Percentiles rank a stretch among this genome's conserved stretches.
phyloP scores from a whole-genome alignment of 2,113 vertebrate species.

The Zootoca vivipara region DNA sequence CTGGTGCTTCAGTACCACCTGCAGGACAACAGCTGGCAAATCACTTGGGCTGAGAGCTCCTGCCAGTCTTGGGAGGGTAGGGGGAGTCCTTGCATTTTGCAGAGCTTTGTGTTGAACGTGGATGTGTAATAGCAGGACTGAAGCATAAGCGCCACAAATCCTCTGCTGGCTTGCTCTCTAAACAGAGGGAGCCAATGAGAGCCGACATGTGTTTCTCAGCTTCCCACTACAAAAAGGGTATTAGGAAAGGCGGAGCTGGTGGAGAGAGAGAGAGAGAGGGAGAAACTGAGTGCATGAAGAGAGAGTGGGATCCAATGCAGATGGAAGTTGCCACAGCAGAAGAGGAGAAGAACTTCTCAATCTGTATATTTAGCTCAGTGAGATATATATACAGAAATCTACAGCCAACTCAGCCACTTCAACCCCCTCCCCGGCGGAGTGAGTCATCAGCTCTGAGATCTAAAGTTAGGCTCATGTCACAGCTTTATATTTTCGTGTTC shows the following conservation, averaged over 20 bases:
- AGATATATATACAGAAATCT: constrained; percentile 82
- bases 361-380: constrained; percentile 79
- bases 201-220: constrained; percentile 42
- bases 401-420: constrained; percentile 73
- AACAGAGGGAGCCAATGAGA: constrained; percentile 43
- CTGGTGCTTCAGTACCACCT: neutral
- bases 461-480: constrained; percentile 82
- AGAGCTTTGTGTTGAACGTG: constrained; percentile 36
- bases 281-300: neutral
- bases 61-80: neutral
- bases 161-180: constrained; percentile 37
- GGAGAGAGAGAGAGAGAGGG: neutral
- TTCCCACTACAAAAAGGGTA: constrained; percentile 37
- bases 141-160: constrained; percentile 60
- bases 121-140: constrained; percentile 53
- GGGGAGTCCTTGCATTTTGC: constrained; percentile 6
- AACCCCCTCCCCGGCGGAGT: constrained; percentile 67
- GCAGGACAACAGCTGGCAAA: rapidly evolving
- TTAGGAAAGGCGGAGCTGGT: constrained; percentile 23
- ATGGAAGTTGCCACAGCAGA: neutral
- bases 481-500: constrained; percentile 52
- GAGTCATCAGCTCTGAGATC: constrained; percentile 77
- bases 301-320: neutral
- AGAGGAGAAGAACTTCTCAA: neutral
- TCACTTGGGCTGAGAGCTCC: neutral